Base-by-base conservation (phyloP, 2,888 invertebrate species). In the Caenorhabditis sp. region DNA sequence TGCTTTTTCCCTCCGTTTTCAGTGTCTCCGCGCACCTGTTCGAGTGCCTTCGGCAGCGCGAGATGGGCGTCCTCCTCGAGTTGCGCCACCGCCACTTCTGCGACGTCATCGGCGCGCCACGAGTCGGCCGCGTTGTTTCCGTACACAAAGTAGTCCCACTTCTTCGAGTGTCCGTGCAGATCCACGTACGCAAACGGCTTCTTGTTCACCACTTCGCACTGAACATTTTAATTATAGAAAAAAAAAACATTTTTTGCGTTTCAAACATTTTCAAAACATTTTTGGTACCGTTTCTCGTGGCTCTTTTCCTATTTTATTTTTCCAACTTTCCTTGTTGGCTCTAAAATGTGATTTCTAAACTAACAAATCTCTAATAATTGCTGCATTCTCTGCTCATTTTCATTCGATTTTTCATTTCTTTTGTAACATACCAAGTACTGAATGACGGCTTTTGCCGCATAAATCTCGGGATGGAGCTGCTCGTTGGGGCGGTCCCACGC, bases 161-260 rank as follows among this genome's bases (percentile, higher is more conserved):
- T 94, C 80, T 96, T 92, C 24, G 96, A 96, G 91, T 98, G 97
- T 35, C 95, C 95, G 90, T 96, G 96, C 86, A 95, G 92, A 91
- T 96, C 96, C 89, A 95, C 94, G 90, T 94, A 95, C 92, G 95
- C 79, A n/a, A 81, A 82, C 3, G 87, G 88, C 35, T 77, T 71
- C 52, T 79, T 82, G n/a, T 63, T 56, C 6, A 78, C 58, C 15
- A 81, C 76, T 41, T 86, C 87, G 32, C 77, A 77, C 81, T 84
- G 52, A 62, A 79, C n/a, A 79, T 24, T n/a, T n/a, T n/a, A n/a
- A n/a, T n/a, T n/a, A n/a, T n/a, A n/a, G n/a, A n/a, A n/a, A n/a
- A n/a, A n/a, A n/a, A n/a, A n/a, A n/a, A n/a, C n/a, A n/a, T n/a
- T n/a, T n/a, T n/a, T n/a, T n/a, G n/a, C n/a, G n/a, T n/a, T n/a